Evolutionary conservation across 1,140 invertebrate genomes (phyloP), one percentile per base, ranked within the genome.

Genomic region (Zophobas atratus): DNA sequence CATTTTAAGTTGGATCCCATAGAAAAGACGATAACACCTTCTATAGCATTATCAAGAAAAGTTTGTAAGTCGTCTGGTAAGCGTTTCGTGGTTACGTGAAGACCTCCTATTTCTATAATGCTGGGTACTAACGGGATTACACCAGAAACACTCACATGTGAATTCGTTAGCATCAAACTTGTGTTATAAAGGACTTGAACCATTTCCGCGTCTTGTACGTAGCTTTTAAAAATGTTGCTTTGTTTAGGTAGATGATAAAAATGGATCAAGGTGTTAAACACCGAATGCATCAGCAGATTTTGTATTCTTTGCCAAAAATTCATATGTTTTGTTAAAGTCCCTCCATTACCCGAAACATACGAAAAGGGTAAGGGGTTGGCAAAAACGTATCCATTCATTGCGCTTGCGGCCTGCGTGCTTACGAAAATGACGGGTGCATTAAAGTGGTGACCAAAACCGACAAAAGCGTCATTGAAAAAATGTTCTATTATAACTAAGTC

Each of bases 21-120:
- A 77, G 87, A 88, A 75, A 90, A 88, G 76, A 88, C 88, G 49
- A 91, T 83, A 2, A 87, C 87, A 32, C 89, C 89, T 43, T 85
- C 70, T 85, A 88, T 51, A 4, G 88, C 84, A 20, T 86, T 84
- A 77, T 90, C 88, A 75, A 90, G 77, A 43, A 88, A 79, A 6
- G 82, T 75, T 81, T 88, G 83, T 5, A 90, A 76, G 77, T 90
- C 86, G 87, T 87, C 79, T 51, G 88, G 86, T 36, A 90, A 82
- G 41, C 77, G 77, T 51, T 82, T 81, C 0, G 48, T 74, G 6
- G 87, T 86, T 5, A 90, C 85, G 75, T 91, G 89, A 82, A 89
- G 83, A 3, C 89, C 87, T 77, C 90, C 90, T 34, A 88, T 87
- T 80, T 89, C 88, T 35, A 88, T 82, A 79, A 89, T 87, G 55